Conservation (phyloP, 2,113 vertebrate species). For the Odontesthes bonariensis region DNA sequence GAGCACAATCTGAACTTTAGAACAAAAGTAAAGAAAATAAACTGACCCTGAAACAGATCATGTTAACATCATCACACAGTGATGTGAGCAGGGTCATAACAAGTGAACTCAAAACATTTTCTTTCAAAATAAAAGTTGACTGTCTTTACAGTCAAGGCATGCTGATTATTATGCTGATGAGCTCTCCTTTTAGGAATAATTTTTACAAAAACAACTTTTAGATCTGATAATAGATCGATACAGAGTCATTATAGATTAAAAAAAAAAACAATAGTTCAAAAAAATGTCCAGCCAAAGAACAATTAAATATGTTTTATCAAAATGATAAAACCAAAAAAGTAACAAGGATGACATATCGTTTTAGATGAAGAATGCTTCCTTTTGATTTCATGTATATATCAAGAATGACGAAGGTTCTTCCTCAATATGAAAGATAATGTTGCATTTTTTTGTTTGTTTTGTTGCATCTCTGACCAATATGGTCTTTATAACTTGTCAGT, state of each 20-base stretch:
- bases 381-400: no score
- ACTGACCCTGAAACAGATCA: constrained; percentile 13
- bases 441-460: no score
- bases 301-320: no score
- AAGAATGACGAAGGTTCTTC: no score
- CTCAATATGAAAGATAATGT: no score
- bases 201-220: neutral
- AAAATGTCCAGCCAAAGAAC: neutral
- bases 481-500: no score
- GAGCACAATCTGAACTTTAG: neutral
- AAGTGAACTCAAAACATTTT: neutral
- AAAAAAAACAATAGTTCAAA: neutral
- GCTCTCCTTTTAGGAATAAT: neutral
- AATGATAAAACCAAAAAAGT: no score
- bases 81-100: neutral
- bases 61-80: constrained; percentile 1
- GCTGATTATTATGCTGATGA: neutral
- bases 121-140: neutral
- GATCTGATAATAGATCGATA: neutral
- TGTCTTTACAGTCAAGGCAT: neutral
- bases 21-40: neutral
- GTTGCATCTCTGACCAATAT: no score
- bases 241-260: neutral
- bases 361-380: no score
- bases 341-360: constrained; percentile 2